phyloP scores from a whole-genome alignment of 2,888 invertebrate genomes.

The Margaritifera margaritifera region DNA sequence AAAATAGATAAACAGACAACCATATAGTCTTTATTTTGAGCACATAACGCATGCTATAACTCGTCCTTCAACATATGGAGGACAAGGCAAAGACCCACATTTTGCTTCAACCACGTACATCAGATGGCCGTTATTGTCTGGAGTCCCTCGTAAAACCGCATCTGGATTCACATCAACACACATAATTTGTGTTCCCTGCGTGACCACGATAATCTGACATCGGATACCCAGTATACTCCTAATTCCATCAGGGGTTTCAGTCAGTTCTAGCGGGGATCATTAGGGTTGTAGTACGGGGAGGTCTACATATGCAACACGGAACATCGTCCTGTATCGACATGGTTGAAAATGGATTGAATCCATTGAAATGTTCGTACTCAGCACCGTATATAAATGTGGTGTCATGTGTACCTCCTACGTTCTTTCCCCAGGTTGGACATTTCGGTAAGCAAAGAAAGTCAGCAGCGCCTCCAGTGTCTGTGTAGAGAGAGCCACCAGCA shows the following conservation, averaged over 20 bases:
- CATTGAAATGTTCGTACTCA: no score
- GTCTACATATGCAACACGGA: constrained; percentile 12
- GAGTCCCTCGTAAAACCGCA: not conserved
- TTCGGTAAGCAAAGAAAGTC: no score
- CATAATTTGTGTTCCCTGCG: constrained; percentile 2
- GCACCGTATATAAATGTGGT: no score
- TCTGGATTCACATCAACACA: constrained; percentile 9
- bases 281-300: constrained; percentile 1
- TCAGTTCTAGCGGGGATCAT: constrained; percentile 13
- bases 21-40: constrained; percentile 1
- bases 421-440: no score
- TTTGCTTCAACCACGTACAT: constrained; percentile 10
- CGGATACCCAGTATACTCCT: constrained; percentile 14
- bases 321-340: constrained; percentile 8
- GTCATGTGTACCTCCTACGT: no score
- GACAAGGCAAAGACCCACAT: constrained; percentile 14
- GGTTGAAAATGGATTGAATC: no score
- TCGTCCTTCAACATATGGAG: constrained; percentile 7
- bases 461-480: no score
- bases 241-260: constrained; percentile 15
- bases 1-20: no score
- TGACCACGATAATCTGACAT: constrained; percentile 5
- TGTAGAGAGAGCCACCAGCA: no score
- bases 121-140: constrained; percentile 6
- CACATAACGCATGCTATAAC: constrained; percentile 16